Conservation (phyloP, 2,797 vertebrate species). For the Sebastes steindachneri region DNA sequence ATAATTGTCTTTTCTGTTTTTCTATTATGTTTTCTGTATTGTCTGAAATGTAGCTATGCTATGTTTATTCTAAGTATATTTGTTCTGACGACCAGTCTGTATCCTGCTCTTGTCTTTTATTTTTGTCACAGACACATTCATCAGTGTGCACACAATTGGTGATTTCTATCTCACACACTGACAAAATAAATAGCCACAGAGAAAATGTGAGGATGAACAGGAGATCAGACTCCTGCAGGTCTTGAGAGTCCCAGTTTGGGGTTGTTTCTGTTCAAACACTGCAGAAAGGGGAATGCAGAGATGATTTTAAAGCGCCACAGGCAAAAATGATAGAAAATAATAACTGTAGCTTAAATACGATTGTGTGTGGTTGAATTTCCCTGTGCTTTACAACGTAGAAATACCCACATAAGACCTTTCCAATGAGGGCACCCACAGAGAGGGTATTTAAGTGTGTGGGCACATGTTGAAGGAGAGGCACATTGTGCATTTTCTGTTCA, state of each 20-base stretch:
- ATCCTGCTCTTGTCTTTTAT: not conserved
- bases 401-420: not conserved
- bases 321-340: not conserved
- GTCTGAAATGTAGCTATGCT: not conserved
- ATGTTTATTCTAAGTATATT: not conserved
- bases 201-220: not conserved
- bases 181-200: not conserved
- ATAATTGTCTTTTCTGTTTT: not conserved
- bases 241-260: not conserved
- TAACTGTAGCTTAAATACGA: not conserved
- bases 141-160: not conserved
- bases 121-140: not conserved
- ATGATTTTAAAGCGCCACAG: not conserved
- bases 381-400: not conserved
- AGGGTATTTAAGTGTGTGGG: not conserved
- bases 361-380: not conserved
- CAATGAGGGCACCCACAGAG: not conserved
- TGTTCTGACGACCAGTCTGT: not conserved
- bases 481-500: not conserved
- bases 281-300: not conserved
- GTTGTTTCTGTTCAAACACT: not conserved
- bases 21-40: not conserved
- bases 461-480: not conserved
- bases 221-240: not conserved
- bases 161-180: not conserved